Evolutionary conservation across 2,888 invertebrate genomes (phyloP).

Genomic region (Tortricodes alternella): DNA sequence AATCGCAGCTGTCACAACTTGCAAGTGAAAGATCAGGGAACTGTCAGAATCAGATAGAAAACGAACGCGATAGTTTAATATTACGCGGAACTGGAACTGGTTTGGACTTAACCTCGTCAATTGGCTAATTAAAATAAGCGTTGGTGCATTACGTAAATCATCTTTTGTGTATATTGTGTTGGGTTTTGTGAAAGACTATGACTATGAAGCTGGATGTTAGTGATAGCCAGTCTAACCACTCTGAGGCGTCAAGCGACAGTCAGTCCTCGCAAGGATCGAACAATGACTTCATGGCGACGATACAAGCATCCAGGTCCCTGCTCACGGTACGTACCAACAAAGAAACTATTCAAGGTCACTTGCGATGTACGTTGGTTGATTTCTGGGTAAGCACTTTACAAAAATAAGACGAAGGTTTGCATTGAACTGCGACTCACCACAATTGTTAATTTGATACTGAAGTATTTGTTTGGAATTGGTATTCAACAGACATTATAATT

Average conservation of each 20-base stretch:
- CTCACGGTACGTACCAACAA: conserved; percentile 61
- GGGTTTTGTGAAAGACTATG: conserved; percentile 58
- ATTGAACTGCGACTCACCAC: background rate
- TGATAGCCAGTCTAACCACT: conserved; percentile 84
- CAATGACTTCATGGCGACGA: conserved; percentile 68
- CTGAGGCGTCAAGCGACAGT: conserved; percentile 84
- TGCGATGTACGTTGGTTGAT: background rate
- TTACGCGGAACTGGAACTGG: conserved; percentile 48
- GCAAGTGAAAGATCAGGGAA: conserved; percentile 58
- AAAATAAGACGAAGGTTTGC: background rate
- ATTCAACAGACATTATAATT: too few species aligned
- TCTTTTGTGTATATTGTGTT: conserved; percentile 40
- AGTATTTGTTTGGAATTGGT: background rate
- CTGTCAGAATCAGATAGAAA: conserved; percentile 45
- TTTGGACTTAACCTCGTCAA: conserved; percentile 43
- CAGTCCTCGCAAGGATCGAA: conserved; percentile 83
- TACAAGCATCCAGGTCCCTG: conserved; percentile 63
- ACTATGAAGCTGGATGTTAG: conserved; percentile 84
- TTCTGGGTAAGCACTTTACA: background rate
- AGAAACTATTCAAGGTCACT: conserved; percentile 25
- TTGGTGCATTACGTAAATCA: conserved; percentile 54
- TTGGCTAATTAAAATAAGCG: conserved; percentile 34
- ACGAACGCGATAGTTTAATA: conserved; percentile 41
- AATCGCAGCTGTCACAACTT: conserved; percentile 59
- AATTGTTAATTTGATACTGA: too few species aligned